phyloP scores from a whole-genome alignment of 2,797 vertebrate species.

The Botia kubotai region DNA sequence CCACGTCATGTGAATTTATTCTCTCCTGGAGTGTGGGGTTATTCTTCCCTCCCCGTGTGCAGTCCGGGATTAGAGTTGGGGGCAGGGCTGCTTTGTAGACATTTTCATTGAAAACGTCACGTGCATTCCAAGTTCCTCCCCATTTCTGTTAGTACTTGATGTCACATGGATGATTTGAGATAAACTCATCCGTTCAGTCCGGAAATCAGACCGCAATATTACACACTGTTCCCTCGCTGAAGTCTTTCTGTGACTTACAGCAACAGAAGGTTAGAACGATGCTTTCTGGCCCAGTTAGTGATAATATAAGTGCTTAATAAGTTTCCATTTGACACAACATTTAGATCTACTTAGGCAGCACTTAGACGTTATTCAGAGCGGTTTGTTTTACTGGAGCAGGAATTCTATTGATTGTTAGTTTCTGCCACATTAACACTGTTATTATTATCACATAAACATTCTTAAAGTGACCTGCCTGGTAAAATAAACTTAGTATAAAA shows the following conservation, averaged over 20 bases:
- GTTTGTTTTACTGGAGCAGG: neutral
- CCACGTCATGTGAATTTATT: conserved; percentile 24
- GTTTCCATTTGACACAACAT: conserved; percentile 7
- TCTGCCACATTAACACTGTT: too few species aligned
- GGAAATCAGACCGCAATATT: neutral
- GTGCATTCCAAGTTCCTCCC: conserved; percentile 40
- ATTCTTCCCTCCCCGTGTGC: conserved; percentile 4
- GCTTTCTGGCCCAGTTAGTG: neutral
- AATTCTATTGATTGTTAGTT: neutral
- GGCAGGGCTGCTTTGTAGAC: conserved; percentile 41
- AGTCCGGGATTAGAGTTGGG: conserved; percentile 22
- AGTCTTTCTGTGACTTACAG: neutral
- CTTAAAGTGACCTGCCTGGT: too few species aligned
- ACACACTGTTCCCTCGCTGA: conserved; percentile 1
- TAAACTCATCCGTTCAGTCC: neutral
- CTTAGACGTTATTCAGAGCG: neutral
- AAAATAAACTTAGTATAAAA: too few species aligned
- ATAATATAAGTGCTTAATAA: neutral
- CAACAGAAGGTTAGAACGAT: neutral
- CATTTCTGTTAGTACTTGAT: conserved; percentile 29
- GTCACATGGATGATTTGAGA: conserved; percentile 38
- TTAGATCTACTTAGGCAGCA: neutral
- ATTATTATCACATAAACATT: neutral
- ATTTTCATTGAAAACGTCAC: conserved; percentile 37
- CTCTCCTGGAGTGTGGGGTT: conserved; percentile 6